Evolutionary conservation across 2,888 invertebrate genomes (phyloP).

Genomic region (Hirtodrosophila confusa): DNA sequence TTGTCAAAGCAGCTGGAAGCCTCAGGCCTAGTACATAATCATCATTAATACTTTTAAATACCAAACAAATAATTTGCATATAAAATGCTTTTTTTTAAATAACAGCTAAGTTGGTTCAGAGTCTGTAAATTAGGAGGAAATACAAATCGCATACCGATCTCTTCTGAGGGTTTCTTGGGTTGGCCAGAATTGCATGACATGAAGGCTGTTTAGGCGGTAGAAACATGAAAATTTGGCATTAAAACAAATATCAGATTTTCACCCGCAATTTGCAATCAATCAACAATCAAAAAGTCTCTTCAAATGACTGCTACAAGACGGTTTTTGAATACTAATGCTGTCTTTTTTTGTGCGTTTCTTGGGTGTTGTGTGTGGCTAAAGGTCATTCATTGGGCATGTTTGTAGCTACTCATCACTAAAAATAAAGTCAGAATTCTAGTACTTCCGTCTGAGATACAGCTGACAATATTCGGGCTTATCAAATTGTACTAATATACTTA

Average conservation of each 20-base stretch:
- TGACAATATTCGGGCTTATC: conserved; percentile 27
- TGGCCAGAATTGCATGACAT: conserved; percentile 9
- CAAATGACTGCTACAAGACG: conserved; percentile 33
- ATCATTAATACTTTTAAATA: conserved; percentile 17
- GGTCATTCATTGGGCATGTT: conserved; percentile 32
- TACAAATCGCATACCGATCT: neutral
- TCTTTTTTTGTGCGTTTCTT: conserved; percentile 10
- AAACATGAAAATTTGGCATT: conserved; percentile 30
- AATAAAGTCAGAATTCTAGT: conserved; percentile 10
- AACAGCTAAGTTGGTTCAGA: conserved; percentile 1
- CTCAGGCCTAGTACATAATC: conserved; percentile 6
- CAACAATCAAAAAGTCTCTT: conserved; percentile 43
- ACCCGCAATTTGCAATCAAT: conserved; percentile 58
- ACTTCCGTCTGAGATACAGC: conserved; percentile 48
- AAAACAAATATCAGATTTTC: conserved; percentile 57
- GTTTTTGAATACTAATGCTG: conserved; percentile 24
- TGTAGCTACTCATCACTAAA: conserved; percentile 11
- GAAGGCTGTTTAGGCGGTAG: conserved; percentile 44
- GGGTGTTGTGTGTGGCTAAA: conserved; percentile 10
- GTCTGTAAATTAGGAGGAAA: conserved; percentile 22
- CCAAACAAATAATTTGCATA: conserved; percentile 58
- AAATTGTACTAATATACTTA: conserved; percentile 22
- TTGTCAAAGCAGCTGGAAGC: conserved; percentile 29
- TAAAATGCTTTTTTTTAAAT: conserved; percentile 24
- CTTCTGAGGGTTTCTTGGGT: conserved; percentile 1